A percentile compares a stretch with the other conserved stretches of the same genome.
Conservation (phyloP, 2,797 vertebrate genomes). For the Setipinna tenuifilis region DNA sequence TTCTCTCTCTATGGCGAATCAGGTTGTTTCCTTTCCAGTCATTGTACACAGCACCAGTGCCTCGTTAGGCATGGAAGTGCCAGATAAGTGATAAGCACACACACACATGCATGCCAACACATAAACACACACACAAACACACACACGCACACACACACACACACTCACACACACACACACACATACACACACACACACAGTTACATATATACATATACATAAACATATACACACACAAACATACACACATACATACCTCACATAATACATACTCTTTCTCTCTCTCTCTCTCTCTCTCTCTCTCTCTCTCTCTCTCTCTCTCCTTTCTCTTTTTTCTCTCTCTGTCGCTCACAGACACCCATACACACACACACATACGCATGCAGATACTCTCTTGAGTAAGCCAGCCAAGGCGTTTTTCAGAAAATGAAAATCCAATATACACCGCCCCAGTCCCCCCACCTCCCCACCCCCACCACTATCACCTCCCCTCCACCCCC, state of each 20-base stretch:
- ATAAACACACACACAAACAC: not conserved
- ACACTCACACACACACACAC: too few relatives aligned
- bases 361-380: not conserved
- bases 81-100: not conserved
- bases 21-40: not conserved
- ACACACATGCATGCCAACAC: not conserved
- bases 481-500: too few relatives aligned
- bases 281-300: not conserved
- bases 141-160: not conserved
- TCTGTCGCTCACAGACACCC: not conserved
- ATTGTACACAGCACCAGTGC: not conserved
- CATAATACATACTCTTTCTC: not conserved
- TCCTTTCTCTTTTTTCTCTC: too few relatives aligned
- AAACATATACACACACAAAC: too few relatives aligned
- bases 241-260: too few relatives aligned
- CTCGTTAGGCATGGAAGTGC: not conserved
- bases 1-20: too few relatives aligned
- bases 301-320: not conserved
- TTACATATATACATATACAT: too few relatives aligned
- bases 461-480: too few relatives aligned
- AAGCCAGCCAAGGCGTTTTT: not conserved
- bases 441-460: not conserved
- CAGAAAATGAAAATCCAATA: constrained; percentile 24
- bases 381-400: not conserved
- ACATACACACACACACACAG: too few relatives aligned